Evolutionary conservation across 2,797 vertebrate genomes (phyloP).

Genomic region (Naso thynnoides): DNA sequence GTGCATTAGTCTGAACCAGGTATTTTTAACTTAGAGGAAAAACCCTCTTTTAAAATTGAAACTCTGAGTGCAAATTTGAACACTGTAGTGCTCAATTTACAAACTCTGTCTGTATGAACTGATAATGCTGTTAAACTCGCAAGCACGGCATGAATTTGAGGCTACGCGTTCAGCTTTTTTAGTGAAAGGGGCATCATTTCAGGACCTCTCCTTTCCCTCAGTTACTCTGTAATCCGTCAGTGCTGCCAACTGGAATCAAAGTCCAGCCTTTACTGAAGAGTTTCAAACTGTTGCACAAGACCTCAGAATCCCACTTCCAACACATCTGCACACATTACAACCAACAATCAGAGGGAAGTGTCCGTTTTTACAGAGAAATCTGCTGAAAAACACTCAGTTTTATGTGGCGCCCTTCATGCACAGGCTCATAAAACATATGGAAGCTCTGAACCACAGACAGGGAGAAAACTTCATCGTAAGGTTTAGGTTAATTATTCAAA

Average conservation of each 20-base stretch:
- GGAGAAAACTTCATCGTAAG: not conserved
- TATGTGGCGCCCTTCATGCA: not conserved
- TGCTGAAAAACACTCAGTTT: not conserved
- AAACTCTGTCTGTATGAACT: not conserved
- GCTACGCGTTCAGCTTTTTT: not conserved
- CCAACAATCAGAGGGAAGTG: no score
- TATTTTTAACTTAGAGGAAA: not conserved
- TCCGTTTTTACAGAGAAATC: not conserved
- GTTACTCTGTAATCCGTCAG: constrained; percentile 69
- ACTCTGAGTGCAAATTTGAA: not conserved
- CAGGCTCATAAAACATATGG: not conserved
- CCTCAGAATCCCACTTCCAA: constrained; percentile 14
- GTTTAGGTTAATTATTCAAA: constrained; percentile 3
- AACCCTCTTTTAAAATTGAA: not conserved
- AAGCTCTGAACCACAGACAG: not conserved
- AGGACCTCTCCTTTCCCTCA: constrained; percentile 58
- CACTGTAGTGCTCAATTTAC: no score
- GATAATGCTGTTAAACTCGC: no score
- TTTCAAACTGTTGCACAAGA: constrained; percentile 76
- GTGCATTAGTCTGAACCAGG: not conserved
- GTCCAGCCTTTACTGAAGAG: constrained; percentile 75
- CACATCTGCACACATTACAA: constrained; percentile 12
- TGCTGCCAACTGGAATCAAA: constrained; percentile 82
- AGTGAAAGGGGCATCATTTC: constrained; percentile 16
- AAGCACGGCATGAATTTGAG: not conserved